A percentile compares a stretch with the other conserved stretches of the same genome.
Evolutionary conservation across 2,888 invertebrate genomes (phyloP).

Genomic region (Cephus pygmeus): DNA sequence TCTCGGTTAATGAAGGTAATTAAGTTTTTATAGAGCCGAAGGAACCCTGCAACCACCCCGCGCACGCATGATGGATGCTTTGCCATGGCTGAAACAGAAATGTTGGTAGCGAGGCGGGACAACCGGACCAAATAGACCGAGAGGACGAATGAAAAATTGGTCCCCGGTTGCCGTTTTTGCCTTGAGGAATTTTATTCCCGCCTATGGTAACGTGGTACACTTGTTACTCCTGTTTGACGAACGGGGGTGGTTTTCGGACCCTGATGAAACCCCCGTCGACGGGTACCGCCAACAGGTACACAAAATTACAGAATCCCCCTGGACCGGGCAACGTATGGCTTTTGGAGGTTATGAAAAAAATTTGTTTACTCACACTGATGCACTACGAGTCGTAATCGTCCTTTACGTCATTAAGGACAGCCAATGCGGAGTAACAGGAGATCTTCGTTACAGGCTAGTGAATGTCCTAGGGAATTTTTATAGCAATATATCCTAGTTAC

Average conservation of each 20-base stretch:
- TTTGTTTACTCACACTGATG: neutral
- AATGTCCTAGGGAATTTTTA: neutral
- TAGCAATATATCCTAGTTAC: neutral
- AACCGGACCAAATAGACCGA: constrained; percentile 40
- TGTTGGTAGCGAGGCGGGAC: constrained; percentile 1
- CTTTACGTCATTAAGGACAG: constrained; percentile 45
- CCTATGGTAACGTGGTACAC: constrained; percentile 18
- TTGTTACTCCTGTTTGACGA: constrained; percentile 33
- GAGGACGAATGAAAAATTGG: constrained; percentile 56
- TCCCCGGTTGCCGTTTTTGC: constrained; percentile 24
- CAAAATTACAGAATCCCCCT: neutral
- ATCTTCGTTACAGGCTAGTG: neutral
- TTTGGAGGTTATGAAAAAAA: neutral
- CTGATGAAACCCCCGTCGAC: neutral
- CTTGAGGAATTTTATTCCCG: neutral
- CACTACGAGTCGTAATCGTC: constrained; percentile 17
- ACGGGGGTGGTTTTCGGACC: neutral
- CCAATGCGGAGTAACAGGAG: constrained; percentile 32
- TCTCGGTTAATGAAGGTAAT: constrained; percentile 63
- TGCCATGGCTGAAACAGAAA: constrained; percentile 6
- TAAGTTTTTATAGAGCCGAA: constrained; percentile 56
- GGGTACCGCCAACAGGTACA: neutral
- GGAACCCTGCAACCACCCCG: constrained; percentile 6
- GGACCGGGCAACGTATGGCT: neutral
- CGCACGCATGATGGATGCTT: constrained; percentile 12